A percentile compares a stretch with the other conserved stretches of the same genome.
These are phyloP conservation scores for Lochmaea capreae DNA, from an alignment of 2,888 invertebrate genomes.

Conservation along the genomic window DNA sequence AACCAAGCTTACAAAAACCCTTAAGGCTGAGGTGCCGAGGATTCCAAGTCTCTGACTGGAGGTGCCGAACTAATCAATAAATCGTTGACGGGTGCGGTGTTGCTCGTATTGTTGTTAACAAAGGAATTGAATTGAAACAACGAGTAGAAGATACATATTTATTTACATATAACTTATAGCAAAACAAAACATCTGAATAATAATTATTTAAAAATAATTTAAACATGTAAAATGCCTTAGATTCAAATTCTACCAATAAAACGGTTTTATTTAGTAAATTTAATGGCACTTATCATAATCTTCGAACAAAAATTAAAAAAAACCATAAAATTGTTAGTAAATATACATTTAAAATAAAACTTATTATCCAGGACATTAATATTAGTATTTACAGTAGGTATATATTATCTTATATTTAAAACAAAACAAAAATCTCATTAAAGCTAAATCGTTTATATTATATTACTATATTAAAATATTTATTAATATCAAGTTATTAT, in stretches of 20 bases:
- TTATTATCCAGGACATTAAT: background rate
- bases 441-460: background rate
- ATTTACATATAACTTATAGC: constrained; percentile 29
- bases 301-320: constrained; percentile 17
- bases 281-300: constrained; percentile 29
- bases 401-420: constrained; percentile 1
- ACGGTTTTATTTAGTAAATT: constrained; percentile 25
- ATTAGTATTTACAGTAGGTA: constrained; percentile 8
- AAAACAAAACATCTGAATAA: constrained; percentile 13
- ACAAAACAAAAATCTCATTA: background rate
- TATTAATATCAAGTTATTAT: background rate
- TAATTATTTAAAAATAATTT: constrained; percentile 12
- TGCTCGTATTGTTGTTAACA: too few species aligned
- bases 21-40: too few species aligned
- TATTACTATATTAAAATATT: background rate
- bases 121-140: background rate
- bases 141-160: background rate
- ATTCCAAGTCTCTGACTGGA: too few species aligned
- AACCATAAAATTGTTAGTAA: constrained; percentile 10
- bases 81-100: too few species aligned
- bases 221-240: constrained; percentile 27
- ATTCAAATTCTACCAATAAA: constrained; percentile 26
- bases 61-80: too few species aligned
- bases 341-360: background rate
- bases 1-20: too few species aligned